Evolutionary conservation across 2,113 vertebrate species (phyloP).

Genomic region (Actenoides hombroni): DNA sequence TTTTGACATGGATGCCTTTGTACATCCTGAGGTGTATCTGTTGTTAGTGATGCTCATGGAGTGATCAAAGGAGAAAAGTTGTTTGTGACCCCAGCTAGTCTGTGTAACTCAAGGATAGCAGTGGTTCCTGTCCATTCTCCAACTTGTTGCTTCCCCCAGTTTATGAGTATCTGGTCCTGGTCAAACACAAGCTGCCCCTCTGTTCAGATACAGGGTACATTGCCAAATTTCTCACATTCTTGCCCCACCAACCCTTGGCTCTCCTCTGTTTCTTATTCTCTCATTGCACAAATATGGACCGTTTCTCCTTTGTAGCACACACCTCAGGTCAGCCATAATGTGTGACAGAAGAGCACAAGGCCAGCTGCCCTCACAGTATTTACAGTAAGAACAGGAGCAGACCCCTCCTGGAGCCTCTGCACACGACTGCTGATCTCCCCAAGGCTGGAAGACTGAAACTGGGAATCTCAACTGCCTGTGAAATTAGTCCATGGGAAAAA

Average conservation of each 20-base stretch:
- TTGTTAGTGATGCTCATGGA: not conserved
- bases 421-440: not conserved
- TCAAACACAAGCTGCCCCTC: not conserved
- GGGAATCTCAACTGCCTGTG: not conserved
- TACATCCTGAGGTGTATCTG: not conserved
- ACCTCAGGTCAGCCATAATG: not conserved
- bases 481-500: not conserved
- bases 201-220: not conserved
- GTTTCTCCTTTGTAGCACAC: not conserved
- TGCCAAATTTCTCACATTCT: not conserved
- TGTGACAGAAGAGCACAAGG: not conserved
- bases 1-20: not conserved
- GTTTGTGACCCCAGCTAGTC: not conserved
- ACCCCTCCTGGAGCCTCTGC: not conserved
- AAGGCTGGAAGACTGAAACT: not conserved
- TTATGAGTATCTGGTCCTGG: not conserved
- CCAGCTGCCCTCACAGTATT: not conserved
- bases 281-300: not conserved
- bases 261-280: not conserved
- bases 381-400: not conserved
- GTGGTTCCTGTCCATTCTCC: accelerated
- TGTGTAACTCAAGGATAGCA: not conserved
- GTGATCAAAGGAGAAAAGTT: not conserved
- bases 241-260: not conserved
- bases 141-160: not conserved